Evolutionary conservation across 2,113 vertebrate species (phyloP), one percentile per base, ranked within the genome.

Genomic region (Petrocephalus zakoni): DNA sequence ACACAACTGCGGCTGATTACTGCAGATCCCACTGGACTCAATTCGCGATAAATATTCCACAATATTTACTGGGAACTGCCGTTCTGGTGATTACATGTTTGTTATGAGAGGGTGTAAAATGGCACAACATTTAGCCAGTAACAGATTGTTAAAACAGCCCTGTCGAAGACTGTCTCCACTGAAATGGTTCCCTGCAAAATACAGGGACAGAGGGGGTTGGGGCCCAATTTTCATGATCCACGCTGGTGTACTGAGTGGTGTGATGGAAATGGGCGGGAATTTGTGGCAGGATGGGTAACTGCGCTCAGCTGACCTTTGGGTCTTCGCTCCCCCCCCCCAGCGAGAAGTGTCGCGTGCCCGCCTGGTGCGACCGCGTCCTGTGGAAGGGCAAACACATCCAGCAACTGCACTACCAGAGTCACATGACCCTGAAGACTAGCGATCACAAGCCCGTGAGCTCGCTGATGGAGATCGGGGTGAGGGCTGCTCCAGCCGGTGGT

Each of bases 391-490:
- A 96, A 91, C 96, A 96, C 87, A 58, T 99, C 78, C 91, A 90
- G 19, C 98, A 98, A 92, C 93, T 95, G 87, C 95, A 95, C 93
- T 99, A 99, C 88, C 94, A 95, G 90, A 98, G 97, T 96, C 97
- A 99, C 91, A 98, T 98, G 97, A 92, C 92, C 89, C 90, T 99
- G 92, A 98, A 95, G 94, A 97, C 95, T 92, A 99, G 98, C 52
- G 98, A 99, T 92, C 98, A 99, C 92, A 99, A 99, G 93, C 98
- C 98, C 22, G 98, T 99, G 90, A 99, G 97, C 92, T 97, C 97
- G 0, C 47, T 97, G 88, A 96, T 99, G 87, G 91, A 95, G 25
- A 93, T 97, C 0, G 97, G 97, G 96, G 98, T 99, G 94, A 95
- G 96, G 90, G n/a, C 56, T 5, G 17, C 22, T 29, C 78, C 10